phyloP scores from a whole-genome alignment of 2,113 vertebrate species.

The Jaculus jaculus region DNA sequence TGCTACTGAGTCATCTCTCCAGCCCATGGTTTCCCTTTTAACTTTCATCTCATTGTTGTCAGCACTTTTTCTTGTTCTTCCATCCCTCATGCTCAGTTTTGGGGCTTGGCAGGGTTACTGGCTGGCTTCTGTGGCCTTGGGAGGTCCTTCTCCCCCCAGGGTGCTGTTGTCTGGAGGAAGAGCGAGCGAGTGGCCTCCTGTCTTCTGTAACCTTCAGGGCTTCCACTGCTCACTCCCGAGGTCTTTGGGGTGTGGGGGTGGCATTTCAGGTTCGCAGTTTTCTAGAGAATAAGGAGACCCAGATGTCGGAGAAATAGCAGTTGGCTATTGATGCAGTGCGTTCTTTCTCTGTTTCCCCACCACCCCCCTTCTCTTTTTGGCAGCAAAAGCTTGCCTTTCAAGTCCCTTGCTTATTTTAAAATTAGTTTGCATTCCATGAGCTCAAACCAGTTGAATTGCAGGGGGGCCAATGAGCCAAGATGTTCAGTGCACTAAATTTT shows the following conservation, averaged over 20 bases:
- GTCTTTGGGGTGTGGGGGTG: not conserved
- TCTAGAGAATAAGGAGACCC: not conserved
- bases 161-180: not conserved
- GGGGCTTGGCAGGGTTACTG: not conserved
- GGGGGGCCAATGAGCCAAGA: slow-evolving; percentile 60
- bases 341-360: not conserved
- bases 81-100: not conserved
- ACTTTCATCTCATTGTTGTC: not conserved
- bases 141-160: not conserved
- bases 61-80: not conserved
- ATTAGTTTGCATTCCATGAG: slow-evolving; percentile 51
- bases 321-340: slow-evolving; percentile 22
- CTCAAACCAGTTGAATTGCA: slow-evolving; percentile 42
- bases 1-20: too few species aligned
- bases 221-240: slow-evolving; percentile 22
- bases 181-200: not conserved
- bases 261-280: slow-evolving; percentile 65
- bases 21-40: not conserved
- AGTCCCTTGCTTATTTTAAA: slow-evolving; percentile 63
- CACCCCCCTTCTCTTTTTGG: not conserved
- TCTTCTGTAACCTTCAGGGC: slow-evolving; percentile 12
- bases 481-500: slow-evolving; percentile 68
- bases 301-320: slow-evolving; percentile 56
- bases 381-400: slow-evolving; percentile 56
- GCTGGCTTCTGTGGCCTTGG: not conserved